phyloP scores from a whole-genome alignment of 2,888 invertebrate genomes.

The Alloplasta piceator region DNA sequence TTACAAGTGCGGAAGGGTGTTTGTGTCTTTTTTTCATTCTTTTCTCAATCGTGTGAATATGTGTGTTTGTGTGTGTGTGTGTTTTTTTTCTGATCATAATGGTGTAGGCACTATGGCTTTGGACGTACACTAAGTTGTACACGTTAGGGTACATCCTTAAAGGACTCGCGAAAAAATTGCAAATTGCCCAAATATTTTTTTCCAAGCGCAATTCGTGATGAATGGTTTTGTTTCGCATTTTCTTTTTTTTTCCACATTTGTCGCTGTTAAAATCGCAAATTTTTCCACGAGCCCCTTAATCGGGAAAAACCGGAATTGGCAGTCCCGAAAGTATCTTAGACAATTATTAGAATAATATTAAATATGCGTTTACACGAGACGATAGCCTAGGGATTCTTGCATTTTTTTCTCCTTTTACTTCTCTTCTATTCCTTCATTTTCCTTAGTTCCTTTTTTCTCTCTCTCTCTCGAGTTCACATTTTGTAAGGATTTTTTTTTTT shows the following conservation, averaged over 20 bases:
- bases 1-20: constrained; percentile 80
- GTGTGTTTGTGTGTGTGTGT: constrained; percentile 34
- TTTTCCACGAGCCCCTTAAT: constrained; percentile 76
- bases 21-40: constrained; percentile 38
- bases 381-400: constrained; percentile 67
- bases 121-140: constrained; percentile 83
- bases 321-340: constrained; percentile 79
- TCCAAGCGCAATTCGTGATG: neutral
- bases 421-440: constrained; percentile 6
- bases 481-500: constrained; percentile 55
- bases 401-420: constrained; percentile 53
- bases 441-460: constrained; percentile 57
- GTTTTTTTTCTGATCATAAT: constrained; percentile 77
- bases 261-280: constrained; percentile 49
- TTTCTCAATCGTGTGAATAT: constrained; percentile 16
- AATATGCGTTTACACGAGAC: constrained; percentile 79
- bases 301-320: constrained; percentile 76
- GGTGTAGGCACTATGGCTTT: constrained; percentile 83
- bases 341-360: constrained; percentile 76
- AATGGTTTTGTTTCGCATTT: constrained; percentile 20
- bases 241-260: neutral
- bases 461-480: constrained; percentile 56
- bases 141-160: constrained; percentile 81
- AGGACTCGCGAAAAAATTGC: constrained; percentile 71
- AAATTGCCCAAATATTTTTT: constrained; percentile 68